phyloP scores from a whole-genome alignment of 1,140 invertebrate species.

The Hydropsyche tenuis region DNA sequence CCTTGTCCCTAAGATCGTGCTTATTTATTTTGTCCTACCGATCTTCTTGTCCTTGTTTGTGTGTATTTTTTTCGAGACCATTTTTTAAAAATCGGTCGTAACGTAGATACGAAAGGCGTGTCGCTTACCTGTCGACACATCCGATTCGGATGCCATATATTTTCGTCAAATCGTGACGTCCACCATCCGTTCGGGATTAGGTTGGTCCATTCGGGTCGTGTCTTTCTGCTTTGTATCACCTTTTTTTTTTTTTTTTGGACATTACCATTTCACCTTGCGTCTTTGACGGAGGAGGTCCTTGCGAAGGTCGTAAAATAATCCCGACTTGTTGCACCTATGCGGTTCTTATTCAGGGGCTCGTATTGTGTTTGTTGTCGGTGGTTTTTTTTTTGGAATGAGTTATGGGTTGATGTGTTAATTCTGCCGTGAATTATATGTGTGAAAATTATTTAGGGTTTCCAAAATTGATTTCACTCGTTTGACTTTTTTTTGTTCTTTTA shows the following conservation, averaged over 20 bases:
- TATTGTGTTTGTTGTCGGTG: too few species aligned
- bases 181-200: conserved; percentile 27
- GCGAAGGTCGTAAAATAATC: conserved; percentile 30
- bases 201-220: neutral
- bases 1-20: too few species aligned
- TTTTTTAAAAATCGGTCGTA: conserved; percentile 14
- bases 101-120: conserved; percentile 7
- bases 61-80: too few species aligned
- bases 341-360: neutral
- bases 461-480: too few species aligned
- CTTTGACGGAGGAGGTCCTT: neutral
- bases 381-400: too few species aligned
- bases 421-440: too few species aligned
- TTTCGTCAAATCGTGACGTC: conserved; percentile 31
- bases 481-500: too few species aligned
- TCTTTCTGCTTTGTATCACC: neutral
- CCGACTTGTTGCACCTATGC: neutral
- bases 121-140: conserved; percentile 30
- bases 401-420: too few species aligned
- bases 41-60: too few species aligned
- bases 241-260: neutral
- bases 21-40: too few species aligned
- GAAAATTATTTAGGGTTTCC: too few species aligned
- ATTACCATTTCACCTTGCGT: conserved; percentile 10
- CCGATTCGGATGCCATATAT: conserved; percentile 32